phyloP scores from a whole-genome alignment of 2,888 invertebrate genomes.

The Chaetogeoica ovagalla region DNA sequence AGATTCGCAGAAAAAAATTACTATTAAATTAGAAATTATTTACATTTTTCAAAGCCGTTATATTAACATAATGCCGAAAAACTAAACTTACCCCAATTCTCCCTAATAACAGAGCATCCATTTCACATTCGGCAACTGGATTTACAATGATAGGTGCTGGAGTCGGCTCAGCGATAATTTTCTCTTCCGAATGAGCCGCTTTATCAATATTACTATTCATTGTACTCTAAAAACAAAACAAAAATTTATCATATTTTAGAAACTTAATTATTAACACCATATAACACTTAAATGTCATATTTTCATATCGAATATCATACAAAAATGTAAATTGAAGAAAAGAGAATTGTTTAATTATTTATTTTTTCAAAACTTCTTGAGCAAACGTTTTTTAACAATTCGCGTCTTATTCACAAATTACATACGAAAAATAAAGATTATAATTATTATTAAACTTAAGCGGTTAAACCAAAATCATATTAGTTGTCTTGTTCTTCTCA shows the following conservation, averaged over 20 bases:
- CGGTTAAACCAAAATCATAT: no score
- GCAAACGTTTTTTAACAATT: no score
- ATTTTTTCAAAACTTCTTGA: no score
- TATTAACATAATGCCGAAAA: background rate
- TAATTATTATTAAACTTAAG: no score
- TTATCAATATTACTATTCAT: conserved; percentile 37
- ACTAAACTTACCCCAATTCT: conserved; percentile 75
- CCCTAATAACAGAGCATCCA: conserved; percentile 77
- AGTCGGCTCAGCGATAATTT: conserved; percentile 38
- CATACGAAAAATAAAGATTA: no score
- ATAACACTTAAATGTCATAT: no score
- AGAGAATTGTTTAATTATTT: no score
- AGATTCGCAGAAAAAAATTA: background rate
- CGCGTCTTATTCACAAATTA: no score
- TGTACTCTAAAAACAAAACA: conserved; percentile 13
- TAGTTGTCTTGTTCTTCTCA: no score
- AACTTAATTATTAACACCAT: background rate
- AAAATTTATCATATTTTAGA: background rate
- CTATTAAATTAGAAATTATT: no score
- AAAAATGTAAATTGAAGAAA: no score
- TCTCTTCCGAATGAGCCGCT: conserved; percentile 24
- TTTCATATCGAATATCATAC: no score
- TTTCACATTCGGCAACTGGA: conserved; percentile 70
- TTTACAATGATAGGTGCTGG: conserved; percentile 59
- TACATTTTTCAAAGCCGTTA: background rate